phyloP scores from a whole-genome alignment of 2,797 vertebrate genomes.

The Sebastes diaconus region DNA sequence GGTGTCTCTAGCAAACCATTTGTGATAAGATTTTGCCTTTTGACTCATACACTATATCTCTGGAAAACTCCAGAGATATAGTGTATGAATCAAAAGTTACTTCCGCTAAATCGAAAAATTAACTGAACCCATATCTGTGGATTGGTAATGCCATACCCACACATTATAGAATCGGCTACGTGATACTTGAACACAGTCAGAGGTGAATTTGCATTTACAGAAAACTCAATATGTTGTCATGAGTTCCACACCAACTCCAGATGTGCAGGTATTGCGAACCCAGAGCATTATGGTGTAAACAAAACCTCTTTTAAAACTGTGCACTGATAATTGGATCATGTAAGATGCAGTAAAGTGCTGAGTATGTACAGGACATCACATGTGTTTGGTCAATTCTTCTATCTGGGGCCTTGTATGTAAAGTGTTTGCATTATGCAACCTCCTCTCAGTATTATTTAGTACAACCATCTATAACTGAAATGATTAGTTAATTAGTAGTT shows the following conservation, averaged over 20 bases:
- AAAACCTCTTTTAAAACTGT: not conserved
- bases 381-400: not conserved
- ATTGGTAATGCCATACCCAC: not conserved
- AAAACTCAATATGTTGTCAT: not conserved
- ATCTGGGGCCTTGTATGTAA: not conserved
- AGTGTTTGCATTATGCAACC: not conserved
- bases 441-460: not conserved
- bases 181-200: not conserved
- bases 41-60: not conserved
- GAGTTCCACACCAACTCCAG: no score
- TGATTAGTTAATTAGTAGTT: not conserved
- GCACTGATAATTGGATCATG: not conserved
- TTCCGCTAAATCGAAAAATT: no score
- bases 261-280: not conserved
- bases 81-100: no score
- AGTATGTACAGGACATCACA: not conserved
- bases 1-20: not conserved
- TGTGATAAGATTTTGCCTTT: not conserved
- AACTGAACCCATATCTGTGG: not conserved
- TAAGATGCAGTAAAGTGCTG: not conserved
- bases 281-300: not conserved
- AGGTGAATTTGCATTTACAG: not conserved
- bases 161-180: not conserved
- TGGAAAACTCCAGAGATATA: not conserved
- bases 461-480: not conserved